Conservation (phyloP, 1,140 invertebrate species). For the Aphidius ervi region DNA sequence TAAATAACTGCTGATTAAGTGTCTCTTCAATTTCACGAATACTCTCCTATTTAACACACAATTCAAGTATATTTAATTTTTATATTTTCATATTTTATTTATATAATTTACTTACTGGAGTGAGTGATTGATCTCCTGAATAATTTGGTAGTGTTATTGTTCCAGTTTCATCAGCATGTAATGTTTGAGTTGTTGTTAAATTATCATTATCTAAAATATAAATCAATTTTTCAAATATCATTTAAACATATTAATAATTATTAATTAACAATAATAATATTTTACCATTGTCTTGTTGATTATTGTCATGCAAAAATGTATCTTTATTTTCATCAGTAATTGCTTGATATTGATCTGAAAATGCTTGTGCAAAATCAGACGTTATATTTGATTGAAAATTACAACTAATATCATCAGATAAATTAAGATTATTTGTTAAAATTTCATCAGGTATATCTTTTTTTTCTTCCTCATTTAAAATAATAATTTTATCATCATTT, state of each 20-base stretch:
- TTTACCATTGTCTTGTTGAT: constrained; percentile 24
- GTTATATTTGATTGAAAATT: constrained; percentile 35
- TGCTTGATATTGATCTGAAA: constrained; percentile 34
- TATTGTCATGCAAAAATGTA: constrained; percentile 27
- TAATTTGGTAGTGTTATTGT: constrained; percentile 46
- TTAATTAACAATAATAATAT: constrained; percentile 2
- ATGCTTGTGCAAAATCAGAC: constrained; percentile 37
- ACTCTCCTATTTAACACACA: constrained; percentile 37
- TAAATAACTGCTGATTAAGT: constrained; percentile 48
- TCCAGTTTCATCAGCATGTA: constrained; percentile 45
- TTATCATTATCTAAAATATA: constrained; percentile 15
- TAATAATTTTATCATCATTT: constrained; percentile 19
- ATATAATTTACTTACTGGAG: constrained; percentile 34
- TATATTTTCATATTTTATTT: background rate
- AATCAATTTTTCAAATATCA: too few relatives aligned
- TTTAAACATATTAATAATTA: background rate
- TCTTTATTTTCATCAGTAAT: constrained; percentile 30
- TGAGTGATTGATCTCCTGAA: constrained; percentile 39
- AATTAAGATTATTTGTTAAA: constrained; percentile 27
- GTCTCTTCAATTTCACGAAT: constrained; percentile 49
- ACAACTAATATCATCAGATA: constrained; percentile 29
- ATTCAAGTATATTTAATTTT: background rate
- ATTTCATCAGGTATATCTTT: constrained; percentile 17
- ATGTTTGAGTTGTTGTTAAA: constrained; percentile 36
- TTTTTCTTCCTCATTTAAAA: background rate